These are phyloP conservation scores for Heliconius charithonia DNA, from an alignment of 2,888 invertebrate species.

Conservation along the genomic window DNA sequence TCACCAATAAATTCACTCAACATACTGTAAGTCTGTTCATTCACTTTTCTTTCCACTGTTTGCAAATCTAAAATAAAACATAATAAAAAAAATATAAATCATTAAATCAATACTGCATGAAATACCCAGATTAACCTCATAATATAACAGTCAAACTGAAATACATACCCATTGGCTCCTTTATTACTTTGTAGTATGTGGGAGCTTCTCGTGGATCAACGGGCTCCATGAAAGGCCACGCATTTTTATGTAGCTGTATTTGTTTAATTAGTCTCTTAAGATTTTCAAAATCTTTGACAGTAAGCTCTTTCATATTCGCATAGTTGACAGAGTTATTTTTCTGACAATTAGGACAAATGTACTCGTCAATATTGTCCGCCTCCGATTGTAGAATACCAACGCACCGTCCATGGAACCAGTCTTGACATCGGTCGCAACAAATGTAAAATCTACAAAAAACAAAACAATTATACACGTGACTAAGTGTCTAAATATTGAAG, in stretches of 20 bases:
- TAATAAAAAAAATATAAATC: not conserved
- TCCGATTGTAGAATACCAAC: conserved; percentile 97
- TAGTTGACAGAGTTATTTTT: conserved; percentile 94
- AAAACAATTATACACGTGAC: not conserved
- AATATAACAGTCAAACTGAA: not conserved
- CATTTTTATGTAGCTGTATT: conserved; percentile 96
- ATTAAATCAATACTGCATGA: not conserved
- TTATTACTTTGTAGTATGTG: conserved; percentile 97
- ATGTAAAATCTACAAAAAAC: conserved; percentile 94
- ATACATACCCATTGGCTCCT: conserved; percentile 96
- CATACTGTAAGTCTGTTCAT: conserved; percentile 91
- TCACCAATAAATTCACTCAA: conserved; percentile 98
- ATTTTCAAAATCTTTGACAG: conserved; percentile 90
- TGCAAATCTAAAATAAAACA: conserved; percentile 89
- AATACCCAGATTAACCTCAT: not conserved
- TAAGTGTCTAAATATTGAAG: not conserved
- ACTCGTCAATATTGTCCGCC: conserved; percentile 97
- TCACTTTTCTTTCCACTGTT: conserved; percentile 94
- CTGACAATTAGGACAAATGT: conserved; percentile 98
- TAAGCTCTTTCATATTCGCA: conserved; percentile 94
- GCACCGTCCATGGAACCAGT: conserved; percentile 99
- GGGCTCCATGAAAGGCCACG: conserved; percentile 99
- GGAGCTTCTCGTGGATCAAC: conserved; percentile 98
- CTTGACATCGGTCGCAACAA: conserved; percentile 99
- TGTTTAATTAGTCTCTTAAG: conserved; percentile 94